Evolutionary conservation across 2,797 vertebrate genomes (phyloP), one percentile per base, ranked within the genome.

Genomic region (Gallinago stenura): DNA sequence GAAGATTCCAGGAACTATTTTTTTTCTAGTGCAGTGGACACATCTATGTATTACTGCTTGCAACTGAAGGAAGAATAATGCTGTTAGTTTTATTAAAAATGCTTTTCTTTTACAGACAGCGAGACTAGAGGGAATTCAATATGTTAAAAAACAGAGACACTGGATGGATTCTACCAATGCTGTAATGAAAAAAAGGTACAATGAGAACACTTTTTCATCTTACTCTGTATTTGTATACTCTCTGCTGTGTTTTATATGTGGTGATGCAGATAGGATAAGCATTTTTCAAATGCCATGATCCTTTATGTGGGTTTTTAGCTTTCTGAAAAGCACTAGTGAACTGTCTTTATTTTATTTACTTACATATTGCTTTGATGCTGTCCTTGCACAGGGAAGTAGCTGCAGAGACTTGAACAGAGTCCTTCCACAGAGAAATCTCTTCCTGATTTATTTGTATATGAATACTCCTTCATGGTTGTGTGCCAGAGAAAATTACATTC

Each of bases 81-180:
- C 35, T 92, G 16, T 58, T 72, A 72, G 25, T 76, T 93, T 68
- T 84, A 69, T 30, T 93, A 76, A 92, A 83, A 93, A 50, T 79
- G 24, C 21, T 89, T 90, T 95, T 97, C 43, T 94, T 90, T 97
- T 95, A 86, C 95, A 97, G 97, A 81, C 39, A 89, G n/a, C 80
- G 97, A 97, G 69, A 68, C 93, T 50, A 96, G 91, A 94, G 81
- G 95, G 51, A 93, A 51, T 83, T 96, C 94, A 0, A 7, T 94
- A 57, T 97, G 93, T 89, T 97, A 93, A 94, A 83, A 90, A 53
- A 12, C 28, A 89, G 57, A 86, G 37, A 18, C 41, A 45, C 77
- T 86, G 89, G 73, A 81, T 81, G 80, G 53, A 94, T 94, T 88
- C 61, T 60, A 48, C 61, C 25, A 82, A 86, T 18, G 25, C 46